A percentile compares a stretch with the other conserved stretches of the same genome.
These are phyloP conservation scores for Lophochroa leadbeateri DNA, from an alignment of 2,113 vertebrate genomes.

Conservation along the genomic window DNA sequence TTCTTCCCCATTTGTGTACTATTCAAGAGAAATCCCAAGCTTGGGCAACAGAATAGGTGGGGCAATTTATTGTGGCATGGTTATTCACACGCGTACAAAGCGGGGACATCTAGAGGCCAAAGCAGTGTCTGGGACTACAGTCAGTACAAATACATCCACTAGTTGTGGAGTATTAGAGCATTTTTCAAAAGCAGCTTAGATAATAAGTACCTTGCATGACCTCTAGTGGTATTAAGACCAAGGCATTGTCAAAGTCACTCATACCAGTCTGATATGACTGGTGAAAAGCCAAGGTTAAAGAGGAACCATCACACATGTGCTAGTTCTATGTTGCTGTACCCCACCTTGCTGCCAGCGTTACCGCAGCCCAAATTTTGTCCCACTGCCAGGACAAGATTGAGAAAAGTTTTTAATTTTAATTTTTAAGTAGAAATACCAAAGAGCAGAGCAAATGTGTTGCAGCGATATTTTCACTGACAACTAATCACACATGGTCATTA, in stretches of 20 bases:
- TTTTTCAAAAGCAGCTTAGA: conserved; percentile 37
- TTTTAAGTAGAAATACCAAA: background rate
- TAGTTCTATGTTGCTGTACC: background rate
- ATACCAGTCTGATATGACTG: background rate
- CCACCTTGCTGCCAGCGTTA: background rate
- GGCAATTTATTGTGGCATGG: background rate
- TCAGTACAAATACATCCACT: background rate
- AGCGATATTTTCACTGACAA: background rate
- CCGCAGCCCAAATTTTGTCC: background rate
- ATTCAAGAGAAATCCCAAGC: background rate
- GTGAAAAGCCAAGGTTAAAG: background rate
- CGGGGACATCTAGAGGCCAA: background rate
- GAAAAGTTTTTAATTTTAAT: background rate
- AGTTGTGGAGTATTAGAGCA: background rate
- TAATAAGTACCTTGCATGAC: conserved; percentile 45
- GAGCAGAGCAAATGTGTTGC: background rate
- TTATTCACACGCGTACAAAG: background rate
- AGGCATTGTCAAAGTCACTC: background rate
- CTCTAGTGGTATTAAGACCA: conserved; percentile 55
- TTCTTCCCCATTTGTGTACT: background rate
- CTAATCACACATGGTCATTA: background rate
- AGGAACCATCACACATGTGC: fast-evolving
- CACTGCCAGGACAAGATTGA: background rate
- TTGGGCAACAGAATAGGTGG: background rate
- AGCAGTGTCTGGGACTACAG: background rate